A percentile compares a stretch with the other conserved stretches of the same genome.
These are phyloP conservation scores for Tiliacea citrago DNA, from an alignment of 2,888 invertebrate species.

Conservation along the genomic window DNA sequence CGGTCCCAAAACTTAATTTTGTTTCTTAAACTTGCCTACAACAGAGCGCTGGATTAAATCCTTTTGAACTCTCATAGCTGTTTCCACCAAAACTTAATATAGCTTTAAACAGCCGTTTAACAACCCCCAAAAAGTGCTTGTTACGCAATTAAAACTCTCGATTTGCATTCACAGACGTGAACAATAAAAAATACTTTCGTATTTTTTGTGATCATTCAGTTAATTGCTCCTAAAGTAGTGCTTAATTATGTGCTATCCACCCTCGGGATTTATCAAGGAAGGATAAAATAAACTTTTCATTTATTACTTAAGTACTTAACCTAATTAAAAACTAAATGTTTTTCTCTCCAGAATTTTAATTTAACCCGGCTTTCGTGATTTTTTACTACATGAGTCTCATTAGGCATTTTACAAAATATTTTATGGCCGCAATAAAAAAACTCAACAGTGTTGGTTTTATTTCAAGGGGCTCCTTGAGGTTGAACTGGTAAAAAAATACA, in stretches of 20 bases:
- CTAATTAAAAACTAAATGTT: conserved; percentile 62
- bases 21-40: conserved; percentile 84
- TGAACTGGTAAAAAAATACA: conserved; percentile 41
- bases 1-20: conserved; percentile 85
- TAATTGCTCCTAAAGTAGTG: conserved; percentile 46
- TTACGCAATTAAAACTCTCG: conserved; percentile 21
- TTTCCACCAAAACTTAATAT: conserved; percentile 58
- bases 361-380: conserved; percentile 44
- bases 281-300: conserved; percentile 53
- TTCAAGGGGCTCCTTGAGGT: conserved; percentile 22
- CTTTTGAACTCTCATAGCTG: conserved; percentile 72
- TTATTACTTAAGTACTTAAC: conserved; percentile 59
- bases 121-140: conserved; percentile 21
- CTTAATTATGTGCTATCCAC: conserved; percentile 48
- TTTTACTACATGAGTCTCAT: conserved; percentile 48
- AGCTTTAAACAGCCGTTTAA: conserved; percentile 45
- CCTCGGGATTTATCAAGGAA: conserved; percentile 46
- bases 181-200: conserved; percentile 19
- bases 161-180: conserved; percentile 14
- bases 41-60: conserved; percentile 80
- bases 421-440: conserved; percentile 50
- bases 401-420: conserved; percentile 55
- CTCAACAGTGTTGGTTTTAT: conserved; percentile 31
- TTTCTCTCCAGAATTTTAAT: conserved; percentile 43
- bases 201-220: conserved; percentile 39